Evolutionary conservation across 2,113 vertebrate genomes (phyloP), one percentile per base, ranked within the genome.

Genomic region (Mus pahari): DNA sequence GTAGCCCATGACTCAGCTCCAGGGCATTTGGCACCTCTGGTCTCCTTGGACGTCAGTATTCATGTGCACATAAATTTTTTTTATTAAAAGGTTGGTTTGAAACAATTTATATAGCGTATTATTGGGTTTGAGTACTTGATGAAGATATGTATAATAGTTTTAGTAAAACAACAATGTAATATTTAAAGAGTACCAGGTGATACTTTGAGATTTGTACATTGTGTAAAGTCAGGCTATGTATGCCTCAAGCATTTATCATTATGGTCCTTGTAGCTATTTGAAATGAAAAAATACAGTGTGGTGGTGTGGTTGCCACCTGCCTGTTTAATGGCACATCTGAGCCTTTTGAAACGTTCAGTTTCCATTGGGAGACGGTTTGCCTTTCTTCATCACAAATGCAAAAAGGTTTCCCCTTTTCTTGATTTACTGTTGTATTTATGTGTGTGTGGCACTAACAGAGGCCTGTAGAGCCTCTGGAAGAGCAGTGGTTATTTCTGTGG

Each of bases 11-110:
- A 66, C 83, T 31, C 10, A 66, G 62, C 26, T 48, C n/a, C 9
- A 48, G 42, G 39, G 28, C 28, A 86, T 48, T 45, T 64, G 66
- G 42, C 68, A 42, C 83, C 42, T 86, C 62, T 13, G 2, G 60
- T 6, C 60, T 31, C 62, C 4, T 2, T 24, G 83, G 60, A 66
- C 28, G 33, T 33, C 60, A 33, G 28, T 42, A 50, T 36, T 86
- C 42, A 28, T 3, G 4, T 64, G 48, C 22, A 42, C n/a, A 42
- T 48, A 66, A 13, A 33, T 64, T 26, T 64, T 64, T 64, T 64
- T 62, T 64, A 82, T 84, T 88, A 6, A 8, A 66, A 86, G 36
- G 77, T 92, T 97, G 73, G 62, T 82, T 77, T 92, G 75, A n/a
- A 36, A 68, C 33, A 36, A 86, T 20, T 62, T 84, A 62, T 64